A percentile compares a stretch with the other conserved stretches of the same genome.
Conservation (phyloP, 2,797 vertebrate species). For the Erithacus rubecula region DNA sequence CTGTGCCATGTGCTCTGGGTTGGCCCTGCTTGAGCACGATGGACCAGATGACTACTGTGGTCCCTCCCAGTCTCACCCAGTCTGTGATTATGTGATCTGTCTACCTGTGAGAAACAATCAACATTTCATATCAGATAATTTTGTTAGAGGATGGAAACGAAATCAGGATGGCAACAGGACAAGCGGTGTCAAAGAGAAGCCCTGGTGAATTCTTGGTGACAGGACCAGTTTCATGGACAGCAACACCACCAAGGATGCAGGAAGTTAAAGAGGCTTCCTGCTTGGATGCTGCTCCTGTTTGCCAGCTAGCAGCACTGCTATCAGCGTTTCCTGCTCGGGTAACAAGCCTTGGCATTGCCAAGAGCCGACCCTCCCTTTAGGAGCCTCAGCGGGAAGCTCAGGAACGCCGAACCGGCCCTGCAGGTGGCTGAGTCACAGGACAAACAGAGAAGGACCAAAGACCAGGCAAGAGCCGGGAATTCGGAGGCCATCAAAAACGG, state of each 20-base stretch:
- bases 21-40: background rate
- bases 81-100: background rate
- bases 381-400: background rate
- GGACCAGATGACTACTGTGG: background rate
- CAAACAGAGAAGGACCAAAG: background rate
- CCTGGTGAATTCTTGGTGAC: background rate
- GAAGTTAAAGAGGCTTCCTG: background rate
- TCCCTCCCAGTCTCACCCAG: background rate
- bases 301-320: background rate
- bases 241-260: background rate
- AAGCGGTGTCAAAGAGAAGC: background rate
- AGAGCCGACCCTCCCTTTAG: background rate
- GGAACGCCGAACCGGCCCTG: rapidly evolving
- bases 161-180: background rate
- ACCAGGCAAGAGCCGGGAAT: background rate
- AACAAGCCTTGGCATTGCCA: background rate
- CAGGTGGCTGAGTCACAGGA: rapidly evolving
- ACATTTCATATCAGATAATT: background rate
- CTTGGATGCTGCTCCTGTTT: background rate
- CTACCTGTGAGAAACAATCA: background rate
- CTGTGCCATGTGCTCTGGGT: background rate
- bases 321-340: background rate
- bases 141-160: background rate
- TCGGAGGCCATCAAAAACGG: background rate
- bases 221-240: background rate